Evolutionary conservation across 2,888 invertebrate genomes (phyloP).

Genomic region (Perizoma flavofasciatum): DNA sequence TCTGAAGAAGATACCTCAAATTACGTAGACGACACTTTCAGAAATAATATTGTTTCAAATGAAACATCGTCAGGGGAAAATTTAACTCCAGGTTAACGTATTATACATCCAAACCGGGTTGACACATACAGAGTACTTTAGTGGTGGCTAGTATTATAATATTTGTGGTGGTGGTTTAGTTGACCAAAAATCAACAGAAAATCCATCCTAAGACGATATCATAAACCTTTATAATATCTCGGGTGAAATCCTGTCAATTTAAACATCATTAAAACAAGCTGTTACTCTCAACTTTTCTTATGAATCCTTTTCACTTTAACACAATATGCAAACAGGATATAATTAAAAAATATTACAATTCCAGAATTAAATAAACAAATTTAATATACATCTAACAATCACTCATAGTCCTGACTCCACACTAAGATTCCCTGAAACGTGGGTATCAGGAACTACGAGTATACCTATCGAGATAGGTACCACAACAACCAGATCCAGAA

Average conservation of each 20-base stretch:
- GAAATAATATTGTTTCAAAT: neutral
- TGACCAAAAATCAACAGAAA: neutral
- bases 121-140: neutral
- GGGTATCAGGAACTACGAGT: no score
- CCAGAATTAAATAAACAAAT: no score
- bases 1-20: constrained; percentile 4
- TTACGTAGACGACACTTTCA: constrained; percentile 3
- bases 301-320: neutral
- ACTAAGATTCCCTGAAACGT: no score
- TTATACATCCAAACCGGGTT: neutral
- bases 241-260: neutral
- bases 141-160: no score
- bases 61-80: neutral
- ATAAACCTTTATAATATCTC: neutral
- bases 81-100: neutral
- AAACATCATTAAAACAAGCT: neutral
- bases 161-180: neutral
- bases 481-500: no score
- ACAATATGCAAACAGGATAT: neutral
- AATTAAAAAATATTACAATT: no score
- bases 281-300: neutral
- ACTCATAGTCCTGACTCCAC: no score
- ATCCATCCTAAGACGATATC: no score
- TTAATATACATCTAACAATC: no score
- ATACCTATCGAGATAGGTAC: no score